Percentiles rank a stretch among this genome's conserved stretches.
phyloP scores from a whole-genome alignment of 2,797 vertebrate genomes.

The Rhinatrema bivittatum region DNA sequence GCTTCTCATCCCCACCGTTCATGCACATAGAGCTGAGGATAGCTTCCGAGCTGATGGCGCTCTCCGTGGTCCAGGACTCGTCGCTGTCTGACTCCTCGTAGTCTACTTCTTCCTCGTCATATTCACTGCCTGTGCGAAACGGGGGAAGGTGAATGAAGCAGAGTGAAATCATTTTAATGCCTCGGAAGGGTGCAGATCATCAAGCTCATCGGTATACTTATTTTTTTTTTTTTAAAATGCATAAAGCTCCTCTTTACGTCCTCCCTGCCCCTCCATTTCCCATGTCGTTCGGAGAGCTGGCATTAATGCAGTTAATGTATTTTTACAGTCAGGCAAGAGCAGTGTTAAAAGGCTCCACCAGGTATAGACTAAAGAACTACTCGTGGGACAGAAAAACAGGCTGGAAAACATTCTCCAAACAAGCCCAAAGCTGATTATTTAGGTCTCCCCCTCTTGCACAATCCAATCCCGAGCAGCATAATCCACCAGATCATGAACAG shows the following conservation, averaged over 20 bases:
- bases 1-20: constrained; percentile 97
- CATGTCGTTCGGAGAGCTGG: constrained; percentile 15
- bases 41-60: constrained; percentile 95
- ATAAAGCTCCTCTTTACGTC: constrained; percentile 12
- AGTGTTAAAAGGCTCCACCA: constrained; percentile 11
- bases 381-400: constrained; percentile 9
- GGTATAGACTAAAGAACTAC: constrained; percentile 20
- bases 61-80: constrained; percentile 97
- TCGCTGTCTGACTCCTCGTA: constrained; percentile 97
- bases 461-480: constrained; percentile 50
- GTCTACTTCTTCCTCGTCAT: constrained; percentile 94
- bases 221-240: too few species aligned
- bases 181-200: too few species aligned
- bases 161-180: not conserved
- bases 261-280: constrained; percentile 13
- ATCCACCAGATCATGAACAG: constrained; percentile 70
- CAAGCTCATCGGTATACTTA: too few species aligned
- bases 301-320: constrained; percentile 14
- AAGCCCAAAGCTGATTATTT: constrained; percentile 39
- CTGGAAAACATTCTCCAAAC: constrained; percentile 12
- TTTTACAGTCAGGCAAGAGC: constrained; percentile 18
- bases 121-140: constrained; percentile 84
- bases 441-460: constrained; percentile 45
- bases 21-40: constrained; percentile 98
- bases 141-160: constrained; percentile 7